A percentile compares a stretch with the other conserved stretches of the same genome.
These are phyloP conservation scores for Meloidogyne floridensis DNA, from an alignment of 1,140 invertebrate species.

Conservation along the genomic window DNA sequence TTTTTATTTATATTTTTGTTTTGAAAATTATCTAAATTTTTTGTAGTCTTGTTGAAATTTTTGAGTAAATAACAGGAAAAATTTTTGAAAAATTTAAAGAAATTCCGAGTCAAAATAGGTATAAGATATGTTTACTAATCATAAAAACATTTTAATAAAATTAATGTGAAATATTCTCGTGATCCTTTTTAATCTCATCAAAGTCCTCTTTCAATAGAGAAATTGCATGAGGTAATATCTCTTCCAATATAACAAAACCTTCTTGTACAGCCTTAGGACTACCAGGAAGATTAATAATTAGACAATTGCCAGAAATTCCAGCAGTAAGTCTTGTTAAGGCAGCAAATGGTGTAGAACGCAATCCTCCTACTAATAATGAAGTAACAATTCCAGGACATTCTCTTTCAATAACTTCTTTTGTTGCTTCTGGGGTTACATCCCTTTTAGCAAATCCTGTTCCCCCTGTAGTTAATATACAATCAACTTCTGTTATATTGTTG, in stretches of 20 bases:
- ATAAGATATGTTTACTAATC: too few species aligned
- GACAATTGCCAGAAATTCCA: conserved; percentile 37
- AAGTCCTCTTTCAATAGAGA: conserved; percentile 24
- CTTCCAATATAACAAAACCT: conserved; percentile 38
- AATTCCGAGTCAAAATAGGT: too few species aligned
- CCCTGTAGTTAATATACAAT: conserved; percentile 21
- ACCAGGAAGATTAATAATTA: conserved; percentile 46
- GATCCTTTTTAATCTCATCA: conserved; percentile 5
- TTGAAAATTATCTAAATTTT: too few species aligned
- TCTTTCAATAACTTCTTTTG: conserved; percentile 43
- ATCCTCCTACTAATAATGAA: conserved; percentile 19
- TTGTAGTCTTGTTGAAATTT: too few species aligned
- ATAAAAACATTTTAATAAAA: background rate
- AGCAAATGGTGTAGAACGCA: conserved; percentile 25
- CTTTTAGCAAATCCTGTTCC: conserved; percentile 29
- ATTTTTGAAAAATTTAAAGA: too few species aligned
- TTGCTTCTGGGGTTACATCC: conserved; percentile 51
- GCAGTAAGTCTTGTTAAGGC: conserved; percentile 29
- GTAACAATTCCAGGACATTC: conserved; percentile 38
- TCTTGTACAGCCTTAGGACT: conserved; percentile 47
- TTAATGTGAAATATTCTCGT: conserved; percentile 1
- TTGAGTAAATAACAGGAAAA: too few species aligned
- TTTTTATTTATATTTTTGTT: too few species aligned
- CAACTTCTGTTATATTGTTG: background rate
- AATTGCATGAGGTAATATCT: conserved; percentile 40